Percentiles rank a stretch among this genome's conserved stretches.
phyloP scores from a whole-genome alignment of 1,140 invertebrate genomes.

The Hycleus cichorii region DNA sequence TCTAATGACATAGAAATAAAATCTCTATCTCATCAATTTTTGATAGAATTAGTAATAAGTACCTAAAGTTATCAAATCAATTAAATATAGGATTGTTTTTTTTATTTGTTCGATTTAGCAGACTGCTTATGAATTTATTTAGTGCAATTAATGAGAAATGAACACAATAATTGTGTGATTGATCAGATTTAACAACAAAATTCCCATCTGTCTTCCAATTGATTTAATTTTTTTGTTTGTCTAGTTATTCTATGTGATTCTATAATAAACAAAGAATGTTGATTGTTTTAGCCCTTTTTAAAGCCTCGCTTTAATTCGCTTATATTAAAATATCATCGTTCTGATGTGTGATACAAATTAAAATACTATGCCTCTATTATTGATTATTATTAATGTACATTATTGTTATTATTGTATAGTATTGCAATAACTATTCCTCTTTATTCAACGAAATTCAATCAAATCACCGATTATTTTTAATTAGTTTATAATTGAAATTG shows the following conservation, averaged over 20 bases:
- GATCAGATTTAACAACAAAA: conserved; percentile 21
- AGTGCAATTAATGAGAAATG: conserved; percentile 8
- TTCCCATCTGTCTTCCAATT: conserved; percentile 23
- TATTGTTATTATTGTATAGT: no score
- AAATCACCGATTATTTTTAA: conserved; percentile 4
- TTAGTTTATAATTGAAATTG: conserved; percentile 11
- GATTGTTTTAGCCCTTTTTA: no score
- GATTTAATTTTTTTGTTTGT: conserved; percentile 14
- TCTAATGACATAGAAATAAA: not conserved
- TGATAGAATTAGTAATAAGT: conserved; percentile 5
- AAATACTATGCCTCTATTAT: no score
- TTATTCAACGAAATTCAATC: not conserved
- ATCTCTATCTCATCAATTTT: conserved; percentile 12
- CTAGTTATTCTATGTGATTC: conserved; percentile 10
- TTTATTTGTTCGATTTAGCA: conserved; percentile 6
- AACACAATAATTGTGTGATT: not conserved
- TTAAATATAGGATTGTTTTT: not conserved
- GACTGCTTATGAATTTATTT: conserved; percentile 9
- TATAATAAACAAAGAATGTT: no score
- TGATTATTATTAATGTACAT: no score
- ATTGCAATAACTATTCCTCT: not conserved
- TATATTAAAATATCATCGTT: no score
- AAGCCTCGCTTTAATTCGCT: no score
- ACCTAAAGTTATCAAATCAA: not conserved
- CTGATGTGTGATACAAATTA: no score